phyloP scores from a whole-genome alignment of 2,113 vertebrate species.

The Cathartes aura region DNA sequence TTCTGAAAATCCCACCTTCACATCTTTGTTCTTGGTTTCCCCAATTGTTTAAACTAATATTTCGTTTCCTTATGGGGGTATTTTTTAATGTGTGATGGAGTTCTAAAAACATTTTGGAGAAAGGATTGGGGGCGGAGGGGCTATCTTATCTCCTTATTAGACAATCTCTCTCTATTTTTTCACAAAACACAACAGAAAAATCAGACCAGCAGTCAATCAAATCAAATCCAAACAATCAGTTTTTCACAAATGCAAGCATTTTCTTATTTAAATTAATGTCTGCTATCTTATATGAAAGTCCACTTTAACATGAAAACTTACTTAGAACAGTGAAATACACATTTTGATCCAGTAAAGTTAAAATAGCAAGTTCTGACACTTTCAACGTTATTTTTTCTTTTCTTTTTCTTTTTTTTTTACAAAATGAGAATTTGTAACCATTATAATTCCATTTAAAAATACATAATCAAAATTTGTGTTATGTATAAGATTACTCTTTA shows the following conservation, averaged over 20 bases:
- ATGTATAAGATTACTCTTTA: neutral
- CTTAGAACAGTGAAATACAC: neutral
- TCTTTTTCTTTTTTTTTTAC: neutral
- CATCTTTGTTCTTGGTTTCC: neutral
- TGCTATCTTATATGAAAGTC: neutral
- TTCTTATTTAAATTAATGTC: neutral
- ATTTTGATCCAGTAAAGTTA: neutral
- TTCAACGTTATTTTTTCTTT: neutral
- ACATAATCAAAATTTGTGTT: fast-evolving
- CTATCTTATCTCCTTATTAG: neutral
- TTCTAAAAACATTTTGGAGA: neutral
- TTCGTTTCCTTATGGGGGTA: fast-evolving
- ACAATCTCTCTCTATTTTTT: neutral
- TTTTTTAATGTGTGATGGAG: neutral
- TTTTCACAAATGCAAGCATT: neutral
- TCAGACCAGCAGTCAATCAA: neutral
- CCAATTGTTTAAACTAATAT: neutral
- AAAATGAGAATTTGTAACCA: neutral
- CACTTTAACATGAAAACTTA: neutral
- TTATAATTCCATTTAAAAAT: neutral
- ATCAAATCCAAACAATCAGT: neutral
- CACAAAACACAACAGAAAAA: neutral
- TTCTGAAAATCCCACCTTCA: neutral
- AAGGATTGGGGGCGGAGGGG: fast-evolving
- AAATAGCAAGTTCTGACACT: fast-evolving